phyloP scores from a whole-genome alignment of 2,113 vertebrate species.

The Urocolius indicus region DNA sequence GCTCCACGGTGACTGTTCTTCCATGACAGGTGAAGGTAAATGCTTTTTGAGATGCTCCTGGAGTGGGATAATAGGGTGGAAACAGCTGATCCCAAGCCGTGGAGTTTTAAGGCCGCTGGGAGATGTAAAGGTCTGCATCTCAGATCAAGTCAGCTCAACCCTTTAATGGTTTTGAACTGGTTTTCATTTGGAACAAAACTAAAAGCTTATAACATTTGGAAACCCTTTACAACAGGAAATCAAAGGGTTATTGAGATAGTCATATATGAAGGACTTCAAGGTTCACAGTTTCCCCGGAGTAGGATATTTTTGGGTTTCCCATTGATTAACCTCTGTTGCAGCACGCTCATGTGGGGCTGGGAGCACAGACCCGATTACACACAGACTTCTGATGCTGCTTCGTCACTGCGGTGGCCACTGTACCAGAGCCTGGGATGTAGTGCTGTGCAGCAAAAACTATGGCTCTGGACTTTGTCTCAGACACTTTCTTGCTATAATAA shows the following conservation, averaged over 20 bases:
- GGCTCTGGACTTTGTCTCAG: conserved; percentile 58
- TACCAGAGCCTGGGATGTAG: background rate
- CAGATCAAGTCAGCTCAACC: background rate
- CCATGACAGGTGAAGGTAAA: background rate
- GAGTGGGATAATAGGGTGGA: background rate
- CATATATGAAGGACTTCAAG: conserved; percentile 33
- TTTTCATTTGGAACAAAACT: conserved; percentile 44
- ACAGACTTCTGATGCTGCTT: background rate
- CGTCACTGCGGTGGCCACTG: background rate
- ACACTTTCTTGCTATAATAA: conserved; percentile 40
- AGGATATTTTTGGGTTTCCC: conserved; percentile 44
- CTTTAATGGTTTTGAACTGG: conserved; percentile 32
- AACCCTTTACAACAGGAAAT: conserved; percentile 63
- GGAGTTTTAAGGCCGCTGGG: background rate
- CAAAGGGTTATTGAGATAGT: conserved; percentile 36
- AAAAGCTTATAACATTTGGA: conserved; percentile 60
- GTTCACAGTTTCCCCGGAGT: background rate
- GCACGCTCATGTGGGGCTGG: background rate
- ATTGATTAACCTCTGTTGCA: background rate
- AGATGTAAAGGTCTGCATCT: background rate
- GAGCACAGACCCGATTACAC: background rate
- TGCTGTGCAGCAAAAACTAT: background rate
- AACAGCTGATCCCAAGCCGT: accelerated
- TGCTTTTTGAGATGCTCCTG: background rate
- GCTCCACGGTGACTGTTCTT: background rate